These are phyloP conservation scores for Elephantulus edwardii DNA, from an alignment of 2,113 vertebrate species.

Conservation along the genomic window DNA sequence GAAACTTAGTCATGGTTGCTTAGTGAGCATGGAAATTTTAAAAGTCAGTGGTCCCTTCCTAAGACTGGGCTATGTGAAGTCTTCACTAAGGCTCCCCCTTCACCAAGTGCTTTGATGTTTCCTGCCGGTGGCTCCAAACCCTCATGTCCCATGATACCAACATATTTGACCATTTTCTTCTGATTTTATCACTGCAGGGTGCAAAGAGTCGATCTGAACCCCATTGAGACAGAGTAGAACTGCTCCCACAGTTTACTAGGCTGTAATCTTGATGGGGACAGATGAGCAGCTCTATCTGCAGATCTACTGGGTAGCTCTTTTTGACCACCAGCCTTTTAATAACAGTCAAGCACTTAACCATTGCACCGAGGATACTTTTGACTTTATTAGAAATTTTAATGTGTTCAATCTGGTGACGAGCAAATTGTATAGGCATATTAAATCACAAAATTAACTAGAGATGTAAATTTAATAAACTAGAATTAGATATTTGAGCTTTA, in stretches of 20 bases:
- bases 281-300: neutral
- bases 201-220: neutral
- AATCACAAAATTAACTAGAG: slow-evolving; percentile 23
- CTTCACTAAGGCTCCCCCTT: neutral
- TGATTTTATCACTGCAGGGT: neutral
- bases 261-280: neutral
- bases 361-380: neutral
- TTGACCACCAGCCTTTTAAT: neutral
- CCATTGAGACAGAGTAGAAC: neutral
- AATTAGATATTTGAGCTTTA: neutral
- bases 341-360: neutral
- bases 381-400: slow-evolving; percentile 20
- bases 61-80: neutral
- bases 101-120: neutral
- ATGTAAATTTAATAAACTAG: neutral
- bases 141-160: neutral
- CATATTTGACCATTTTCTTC: neutral
- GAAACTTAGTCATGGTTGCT: neutral
- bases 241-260: neutral
- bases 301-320: neutral
- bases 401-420: neutral
- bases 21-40: neutral
- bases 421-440: neutral
- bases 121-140: neutral
- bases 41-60: neutral